Evolutionary conservation across 1,140 invertebrate genomes (phyloP).

Genomic region (Tetramorium simillimum): DNA sequence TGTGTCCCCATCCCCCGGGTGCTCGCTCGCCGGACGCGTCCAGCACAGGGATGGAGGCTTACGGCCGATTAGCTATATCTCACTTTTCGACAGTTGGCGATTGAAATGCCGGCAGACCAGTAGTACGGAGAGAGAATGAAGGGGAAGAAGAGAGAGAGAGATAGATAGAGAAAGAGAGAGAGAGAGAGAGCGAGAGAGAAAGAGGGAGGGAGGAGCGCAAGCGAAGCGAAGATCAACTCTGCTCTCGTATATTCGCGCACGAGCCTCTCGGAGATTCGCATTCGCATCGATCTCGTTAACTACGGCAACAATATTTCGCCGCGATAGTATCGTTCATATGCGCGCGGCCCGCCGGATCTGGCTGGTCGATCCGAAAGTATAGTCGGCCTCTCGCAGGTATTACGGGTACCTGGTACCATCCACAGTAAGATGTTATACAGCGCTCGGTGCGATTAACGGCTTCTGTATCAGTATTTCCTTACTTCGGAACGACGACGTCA

Average conservation of each 20-base stretch:
- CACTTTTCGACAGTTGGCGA: conserved; percentile 67
- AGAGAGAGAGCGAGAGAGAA: not conserved
- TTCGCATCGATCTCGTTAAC: conserved; percentile 57
- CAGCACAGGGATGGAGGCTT: conserved; percentile 48
- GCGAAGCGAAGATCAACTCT: conserved; percentile 41
- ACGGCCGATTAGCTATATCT: conserved; percentile 69
- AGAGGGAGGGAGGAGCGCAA: not conserved
- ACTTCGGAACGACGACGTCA: not conserved
- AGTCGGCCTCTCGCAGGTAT: conserved; percentile 29
- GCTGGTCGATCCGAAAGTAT: conserved; percentile 38
- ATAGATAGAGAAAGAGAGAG: too few relatives aligned
- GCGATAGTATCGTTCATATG: conserved; percentile 56
- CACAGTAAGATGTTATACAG: not conserved
- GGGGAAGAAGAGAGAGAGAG: not conserved
- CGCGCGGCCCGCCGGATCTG: conserved; percentile 34
- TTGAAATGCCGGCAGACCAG: conserved; percentile 56
- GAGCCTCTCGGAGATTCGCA: conserved; percentile 34
- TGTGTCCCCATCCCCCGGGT: not conserved
- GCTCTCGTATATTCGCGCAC: not conserved
- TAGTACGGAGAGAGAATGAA: not conserved
- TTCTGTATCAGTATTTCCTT: not conserved
- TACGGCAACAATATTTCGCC: conserved; percentile 58
- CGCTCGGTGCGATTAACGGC: not conserved
- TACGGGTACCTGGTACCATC: not conserved
- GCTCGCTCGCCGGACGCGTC: not conserved